Base-by-base conservation (phyloP, 2,113 vertebrate species). In the Nicator chloris region DNA sequence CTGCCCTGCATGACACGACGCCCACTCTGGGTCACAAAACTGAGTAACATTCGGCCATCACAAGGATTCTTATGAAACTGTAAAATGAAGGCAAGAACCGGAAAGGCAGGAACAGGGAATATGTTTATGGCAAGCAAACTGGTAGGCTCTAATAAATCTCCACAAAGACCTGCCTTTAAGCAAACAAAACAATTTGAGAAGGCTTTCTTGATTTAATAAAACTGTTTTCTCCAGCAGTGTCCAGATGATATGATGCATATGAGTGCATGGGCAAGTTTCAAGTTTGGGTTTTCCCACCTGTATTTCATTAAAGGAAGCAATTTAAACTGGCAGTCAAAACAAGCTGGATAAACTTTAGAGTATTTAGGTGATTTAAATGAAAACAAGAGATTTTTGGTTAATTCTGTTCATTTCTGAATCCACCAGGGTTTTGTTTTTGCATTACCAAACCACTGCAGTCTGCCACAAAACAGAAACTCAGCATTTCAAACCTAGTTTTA, bases 21-120 rank as follows among this genome's bases (percentile, higher is more conserved):
- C 14, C 33, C 4, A 16, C 54, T 70, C 42, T 39, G 23, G 63
- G 63, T 83, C 69, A 79, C 2, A 3, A 60, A 91, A 14, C 61
- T 31, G 33, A 86, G 24, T 5, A 10, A 13, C 4, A 26, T n/a
- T 17, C 0, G 0, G 64, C 56, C 59, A 22, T 50, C 10, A 9
- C 35, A 10, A 4, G 3, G 2, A 31, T 51, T 86, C 66, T 72
- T 82, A 61, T 0, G 0, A 82, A 94, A 88, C 11, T 19, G 23
- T 7, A 51, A 30, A 75, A 37, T 4, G 39, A 65, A 82, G 35
- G 35, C 23, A 71, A 82, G 78, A 60, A 90, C 73, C 76, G 51
- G 73, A 88, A 91, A 86, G 86, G 63, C 90, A 81, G 64, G 72
- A 93, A 73, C 28, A 47, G 37, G 35, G 53, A 47, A 42, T 15